Percentiles rank a stretch among this genome's conserved stretches.
These are phyloP conservation scores for Leptopilina myrica DNA, from an alignment of 2,888 invertebrate species.

Conservation along the genomic window DNA sequence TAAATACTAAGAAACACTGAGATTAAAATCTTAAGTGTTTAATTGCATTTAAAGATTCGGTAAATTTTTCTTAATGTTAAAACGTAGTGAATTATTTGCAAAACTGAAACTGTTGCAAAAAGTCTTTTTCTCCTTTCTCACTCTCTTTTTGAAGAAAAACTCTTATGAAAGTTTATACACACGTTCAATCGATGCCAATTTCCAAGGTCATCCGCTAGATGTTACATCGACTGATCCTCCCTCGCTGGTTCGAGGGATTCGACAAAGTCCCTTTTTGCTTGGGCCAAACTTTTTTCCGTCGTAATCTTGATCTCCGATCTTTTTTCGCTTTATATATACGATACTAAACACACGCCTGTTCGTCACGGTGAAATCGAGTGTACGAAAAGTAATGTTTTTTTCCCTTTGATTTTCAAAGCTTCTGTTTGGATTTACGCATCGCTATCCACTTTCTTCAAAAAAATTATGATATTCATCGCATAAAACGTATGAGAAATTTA, in stretches of 20 bases:
- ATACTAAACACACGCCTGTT: slow-evolving; percentile 55
- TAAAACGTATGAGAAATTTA: not conserved
- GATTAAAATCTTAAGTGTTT: too few species aligned
- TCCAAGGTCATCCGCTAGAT: slow-evolving; percentile 64
- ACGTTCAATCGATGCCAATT: slow-evolving; percentile 64
- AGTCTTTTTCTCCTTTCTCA: not conserved
- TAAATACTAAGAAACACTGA: too few species aligned
- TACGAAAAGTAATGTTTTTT: slow-evolving; percentile 57
- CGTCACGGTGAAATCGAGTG: slow-evolving; percentile 66
- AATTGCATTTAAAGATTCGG: too few species aligned
- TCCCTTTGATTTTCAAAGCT: slow-evolving; percentile 29
- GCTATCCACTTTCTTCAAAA: not conserved
- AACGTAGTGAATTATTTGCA: too few species aligned
- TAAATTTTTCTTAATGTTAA: too few species aligned
- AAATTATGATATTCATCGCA: slow-evolving; percentile 8
- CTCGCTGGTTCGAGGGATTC: slow-evolving; percentile 63
- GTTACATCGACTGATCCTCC: slow-evolving; percentile 63
- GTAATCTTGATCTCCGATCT: slow-evolving; percentile 62
- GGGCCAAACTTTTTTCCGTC: slow-evolving; percentile 61
- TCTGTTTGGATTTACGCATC: slow-evolving; percentile 7
- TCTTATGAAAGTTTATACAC: slow-evolving; percentile 45
- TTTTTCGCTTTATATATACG: slow-evolving; percentile 47
- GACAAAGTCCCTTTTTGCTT: slow-evolving; percentile 61
- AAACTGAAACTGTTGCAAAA: too few species aligned
- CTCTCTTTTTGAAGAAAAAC: not conserved